phyloP scores from a whole-genome alignment of 1,140 invertebrate species.

The Drosophila busckii region DNA sequence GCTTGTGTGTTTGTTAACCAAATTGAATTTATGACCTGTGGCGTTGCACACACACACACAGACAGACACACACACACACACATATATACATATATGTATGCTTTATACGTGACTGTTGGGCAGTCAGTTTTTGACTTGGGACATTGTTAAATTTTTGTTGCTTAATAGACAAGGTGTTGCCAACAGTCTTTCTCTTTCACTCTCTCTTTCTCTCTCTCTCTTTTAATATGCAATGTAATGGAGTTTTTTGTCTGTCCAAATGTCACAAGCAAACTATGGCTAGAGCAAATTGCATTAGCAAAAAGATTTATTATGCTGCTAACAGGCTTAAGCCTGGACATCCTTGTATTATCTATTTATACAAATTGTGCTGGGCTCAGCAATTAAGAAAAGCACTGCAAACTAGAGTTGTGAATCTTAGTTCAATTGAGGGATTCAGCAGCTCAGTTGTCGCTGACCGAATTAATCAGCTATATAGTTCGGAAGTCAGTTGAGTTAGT shows the following conservation, averaged over 20 bases:
- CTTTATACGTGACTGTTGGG: slow-evolving; percentile 6
- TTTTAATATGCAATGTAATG: slow-evolving; percentile 52
- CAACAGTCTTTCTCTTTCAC: slow-evolving; percentile 18
- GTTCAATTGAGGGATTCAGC: too few species aligned
- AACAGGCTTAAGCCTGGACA: too few species aligned
- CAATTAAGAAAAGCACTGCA: too few species aligned
- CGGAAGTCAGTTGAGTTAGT: too few species aligned
- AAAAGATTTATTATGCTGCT: slow-evolving; percentile 33
- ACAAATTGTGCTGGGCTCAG: too few species aligned
- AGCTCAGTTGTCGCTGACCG: too few species aligned
- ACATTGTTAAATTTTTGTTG: slow-evolving; percentile 69
- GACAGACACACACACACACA: slow-evolving; percentile 7
- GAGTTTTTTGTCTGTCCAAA: slow-evolving; percentile 6
- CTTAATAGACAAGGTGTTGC: slow-evolving; percentile 66
- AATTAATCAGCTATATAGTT: too few species aligned
- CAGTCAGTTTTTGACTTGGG: slow-evolving; percentile 42
- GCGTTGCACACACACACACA: slow-evolving; percentile 38
- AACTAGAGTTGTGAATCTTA: too few species aligned
- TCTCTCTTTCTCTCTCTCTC: slow-evolving; percentile 23
- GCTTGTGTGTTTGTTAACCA: slow-evolving; percentile 65
- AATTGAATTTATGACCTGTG: slow-evolving; percentile 76
- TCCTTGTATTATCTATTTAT: too few species aligned
- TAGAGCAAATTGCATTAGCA: slow-evolving; percentile 34
- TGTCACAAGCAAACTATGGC: slow-evolving; percentile 6
- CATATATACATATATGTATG: background rate